Percentiles rank a stretch among this genome's conserved stretches.
Evolutionary conservation across 92 coral and sea anemone species (phyloP).

Genomic region (Virgularia gustaviana): DNA sequence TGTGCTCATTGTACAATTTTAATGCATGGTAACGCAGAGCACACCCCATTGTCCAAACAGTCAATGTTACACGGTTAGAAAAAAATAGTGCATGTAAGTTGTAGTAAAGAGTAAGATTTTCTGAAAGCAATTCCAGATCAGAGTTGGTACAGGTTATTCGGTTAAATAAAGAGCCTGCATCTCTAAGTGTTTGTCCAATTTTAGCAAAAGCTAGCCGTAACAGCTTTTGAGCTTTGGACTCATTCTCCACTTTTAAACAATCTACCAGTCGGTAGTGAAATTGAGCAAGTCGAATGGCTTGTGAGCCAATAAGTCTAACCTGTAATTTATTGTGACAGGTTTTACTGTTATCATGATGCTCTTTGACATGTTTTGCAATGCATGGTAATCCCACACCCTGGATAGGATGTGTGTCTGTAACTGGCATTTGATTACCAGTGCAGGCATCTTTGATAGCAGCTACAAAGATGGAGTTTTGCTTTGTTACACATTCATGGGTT

Average conservation of each 20-base stretch:
- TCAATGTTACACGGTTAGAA: constrained; percentile 32
- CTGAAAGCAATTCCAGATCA: constrained; percentile 33
- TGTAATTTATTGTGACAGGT: background rate
- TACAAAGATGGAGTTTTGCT: background rate
- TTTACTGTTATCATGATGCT: constrained; percentile 1
- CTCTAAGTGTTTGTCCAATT: constrained; percentile 4
- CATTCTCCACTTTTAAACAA: background rate
- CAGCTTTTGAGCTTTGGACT: background rate
- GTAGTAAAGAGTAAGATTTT: constrained; percentile 19
- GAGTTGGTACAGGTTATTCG: constrained; percentile 13
- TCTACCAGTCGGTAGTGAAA: background rate
- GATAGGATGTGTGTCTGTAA: background rate
- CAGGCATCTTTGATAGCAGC: background rate
- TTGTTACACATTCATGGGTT: background rate
- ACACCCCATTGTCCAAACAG: constrained; percentile 49
- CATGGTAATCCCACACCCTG: background rate
- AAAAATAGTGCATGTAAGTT: constrained; percentile 39
- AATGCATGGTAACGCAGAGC: constrained; percentile 55
- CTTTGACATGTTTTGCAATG: background rate
- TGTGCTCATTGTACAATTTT: constrained; percentile 32
- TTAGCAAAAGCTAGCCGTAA: background rate
- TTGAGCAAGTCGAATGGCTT: background rate
- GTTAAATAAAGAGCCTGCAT: constrained; percentile 1
- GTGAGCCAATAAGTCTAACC: background rate
- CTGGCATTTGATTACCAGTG: background rate